Evolutionary conservation across 35 echinoderm and acorn worm species (phyloP), one percentile per base, ranked within the genome.

Genomic region (Holothuria glaberrima): DNA sequence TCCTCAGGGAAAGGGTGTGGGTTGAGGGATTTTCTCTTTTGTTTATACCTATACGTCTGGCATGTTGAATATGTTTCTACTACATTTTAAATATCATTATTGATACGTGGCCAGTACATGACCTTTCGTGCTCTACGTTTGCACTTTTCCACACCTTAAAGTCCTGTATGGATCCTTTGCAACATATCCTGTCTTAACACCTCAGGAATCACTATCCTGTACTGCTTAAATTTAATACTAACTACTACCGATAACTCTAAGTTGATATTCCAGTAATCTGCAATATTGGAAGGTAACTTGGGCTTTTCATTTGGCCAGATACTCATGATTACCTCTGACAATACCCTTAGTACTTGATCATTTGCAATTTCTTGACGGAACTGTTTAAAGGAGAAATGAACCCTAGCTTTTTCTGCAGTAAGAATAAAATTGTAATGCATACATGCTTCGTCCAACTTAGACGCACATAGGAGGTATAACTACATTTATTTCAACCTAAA

Each of bases 221-320:
- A 4, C 22, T 71, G 61, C 30, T 94, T 88, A 48, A 86, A 94
- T 1, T 91, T 69, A 34, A 94, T 90, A 50, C 77, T 64, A 75
- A 88, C 68, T 9, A 72, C 36, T 46, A 94, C 80, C 26, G 87
- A 61, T 65, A 94, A 68, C 26, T 94, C 82, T 31, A 78, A 79
- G 31, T 45, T 28, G 29, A 75, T 29, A 80, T 89, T 90, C 88
- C 88, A 94, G 30, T 87, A 94, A 13, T 83, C 20, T 16, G 3
- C 27, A n/a, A n/a, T n/a, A n/a, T n/a, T n/a, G n/a, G n/a, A n/a
- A n/a, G 86, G 73, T 21, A 70, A 61, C 28, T 86, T 62, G 9
- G 48, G 26, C 52, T 71, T 45, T 63, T 6, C 68, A 30, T 91
- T 26, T 80, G 92, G 82, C 88, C 88, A 94, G 29, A 80, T 88